Evolutionary conservation across 2,888 invertebrate species (phyloP), one percentile per base, ranked within the genome.

Genomic region (Lumbricus terrestris): DNA sequence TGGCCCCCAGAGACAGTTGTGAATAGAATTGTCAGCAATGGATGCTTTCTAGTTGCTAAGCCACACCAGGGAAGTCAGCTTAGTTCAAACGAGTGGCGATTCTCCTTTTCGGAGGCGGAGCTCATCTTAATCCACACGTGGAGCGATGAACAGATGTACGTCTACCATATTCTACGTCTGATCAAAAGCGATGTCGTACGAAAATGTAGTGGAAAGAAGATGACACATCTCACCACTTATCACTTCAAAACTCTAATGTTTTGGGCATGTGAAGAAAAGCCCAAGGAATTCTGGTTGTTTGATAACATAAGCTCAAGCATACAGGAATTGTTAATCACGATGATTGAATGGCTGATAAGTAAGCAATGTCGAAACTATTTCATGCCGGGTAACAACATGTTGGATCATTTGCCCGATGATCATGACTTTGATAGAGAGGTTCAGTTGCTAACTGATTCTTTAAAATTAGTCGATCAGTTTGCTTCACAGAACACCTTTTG

Each of bases 181-280:
- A 88, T 88, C 38, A 88, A 88, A 6, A 88, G 42, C 42, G 42
- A 40, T 34, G 35, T 37, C 15, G 38, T 40, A 4, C 23, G 20
- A 37, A 42, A 88, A 88, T 40, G 38, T 29, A 29, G 37, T 1
- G 83, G 83, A 35, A 83, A 35, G 33, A 42, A 33, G 15, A 33
- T 35, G 33, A 33, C 47, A 8, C n/a, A 20, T 69, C 54, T 89
- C 18, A 35, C 33, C 0, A 47, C 89, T 11, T 89, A 89, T 47
- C 47, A 89, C 89, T 89, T 89, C 54, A 89, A 89, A 47, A 89
- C 89, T 11, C 54, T 89, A 42, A 89, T 89, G 89, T 35, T 89
- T n/a, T 89, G 89, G 89, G 89, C 54, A 18, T 89, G 89, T 47
- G 89, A 89, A 47, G 69, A 89, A 35, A 40, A 35, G 35, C 69